Base-by-base conservation (phyloP, 2,888 invertebrate genomes). In the Heliconius ismenius region DNA sequence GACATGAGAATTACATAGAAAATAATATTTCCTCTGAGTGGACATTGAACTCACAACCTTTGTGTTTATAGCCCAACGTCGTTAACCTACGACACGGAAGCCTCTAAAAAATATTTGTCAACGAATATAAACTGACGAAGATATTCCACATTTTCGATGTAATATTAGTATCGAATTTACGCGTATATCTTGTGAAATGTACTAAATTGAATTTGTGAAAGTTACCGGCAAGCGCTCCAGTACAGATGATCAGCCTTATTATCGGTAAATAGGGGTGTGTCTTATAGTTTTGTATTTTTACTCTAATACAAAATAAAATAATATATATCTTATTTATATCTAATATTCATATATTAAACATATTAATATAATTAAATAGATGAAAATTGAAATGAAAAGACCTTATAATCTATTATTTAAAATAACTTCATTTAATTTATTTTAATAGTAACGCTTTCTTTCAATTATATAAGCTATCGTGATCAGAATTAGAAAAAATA, bases 181-280 rank as follows among this genome's bases (percentile, higher is more conserved):
- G 54, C 28, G 69, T 69, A 54, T 32, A 10, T 62, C 64, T 72
- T 36, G 24, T 65, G 60, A 75, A 60, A 75, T 72, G 28, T 75
- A 75, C 63, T 72, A 67, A 74, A 76, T 68, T 72, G 76, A 76
- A 76, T 77, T 77, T 74, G 74, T 36, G 39, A 73, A 74, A 63
- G 58, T 64, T 73, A 67, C 79, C 63, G 54, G 49, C 60, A 32
- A 72, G 63, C 72, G 76, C 74, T 64, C 74, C 54, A n/a, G 68
- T 78, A 76, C 72, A 72, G 72, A 77, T 75, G 60, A 79, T 74
- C 79, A 73, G 74, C 67, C 39, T 43, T 68, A 73, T 78, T 79
- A 79, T 78, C 58, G 58, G 63, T 21, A n/a, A 26, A 7, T 65
- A 77, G 75, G 79, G 77, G 32, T 77, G 79, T 28, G 58, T 54